A percentile compares a stretch with the other conserved stretches of the same genome.
phyloP scores from a whole-genome alignment of 2,888 invertebrate species.

The Nemapogon koenigi region DNA sequence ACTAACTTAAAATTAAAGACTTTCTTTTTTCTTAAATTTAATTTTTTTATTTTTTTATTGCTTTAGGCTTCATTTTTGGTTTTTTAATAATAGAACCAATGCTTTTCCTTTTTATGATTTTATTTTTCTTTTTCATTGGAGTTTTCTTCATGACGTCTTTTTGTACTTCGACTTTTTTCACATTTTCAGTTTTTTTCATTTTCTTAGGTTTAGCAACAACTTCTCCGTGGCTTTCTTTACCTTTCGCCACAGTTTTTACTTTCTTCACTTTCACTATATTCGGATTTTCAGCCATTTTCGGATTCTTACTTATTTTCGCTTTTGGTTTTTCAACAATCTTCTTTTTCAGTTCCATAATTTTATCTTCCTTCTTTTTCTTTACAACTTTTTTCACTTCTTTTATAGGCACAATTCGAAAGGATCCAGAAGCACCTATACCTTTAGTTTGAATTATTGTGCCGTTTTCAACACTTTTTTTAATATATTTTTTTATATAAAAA shows the following conservation, averaged over 20 bases:
- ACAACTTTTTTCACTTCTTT: slow-evolving; percentile 21
- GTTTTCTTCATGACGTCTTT: slow-evolving; percentile 12
- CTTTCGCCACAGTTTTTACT: slow-evolving; percentile 10
- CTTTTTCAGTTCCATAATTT: slow-evolving; percentile 11
- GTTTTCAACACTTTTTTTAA: slow-evolving; percentile 36
- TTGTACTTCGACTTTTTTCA: slow-evolving; percentile 18
- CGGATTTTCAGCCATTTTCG: slow-evolving; percentile 8
- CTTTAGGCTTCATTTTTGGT: slow-evolving; percentile 47
- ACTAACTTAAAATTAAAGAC: too few species aligned
- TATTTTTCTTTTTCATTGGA: slow-evolving; percentile 30
- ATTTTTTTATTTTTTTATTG: slow-evolving; percentile 9
- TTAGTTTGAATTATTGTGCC: slow-evolving; percentile 38
- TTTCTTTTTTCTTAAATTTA: too few species aligned
- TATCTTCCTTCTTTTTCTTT: slow-evolving; percentile 16
- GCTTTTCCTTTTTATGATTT: slow-evolving; percentile 40
- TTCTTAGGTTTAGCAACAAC: slow-evolving; percentile 10
- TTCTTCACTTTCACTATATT: slow-evolving; percentile 13
- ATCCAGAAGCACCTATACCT: slow-evolving; percentile 42
- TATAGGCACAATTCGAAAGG: slow-evolving; percentile 34
- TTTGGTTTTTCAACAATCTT: too few species aligned
- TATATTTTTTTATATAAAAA: slow-evolving; percentile 35
- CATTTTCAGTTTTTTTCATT: slow-evolving; percentile 16
- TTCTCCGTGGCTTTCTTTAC: slow-evolving; percentile 7
- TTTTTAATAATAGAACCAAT: slow-evolving; percentile 45
- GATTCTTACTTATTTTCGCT: slow-evolving; percentile 8